Evolutionary conservation across 2,888 invertebrate genomes (phyloP).

Genomic region (Odontothrips loti): DNA sequence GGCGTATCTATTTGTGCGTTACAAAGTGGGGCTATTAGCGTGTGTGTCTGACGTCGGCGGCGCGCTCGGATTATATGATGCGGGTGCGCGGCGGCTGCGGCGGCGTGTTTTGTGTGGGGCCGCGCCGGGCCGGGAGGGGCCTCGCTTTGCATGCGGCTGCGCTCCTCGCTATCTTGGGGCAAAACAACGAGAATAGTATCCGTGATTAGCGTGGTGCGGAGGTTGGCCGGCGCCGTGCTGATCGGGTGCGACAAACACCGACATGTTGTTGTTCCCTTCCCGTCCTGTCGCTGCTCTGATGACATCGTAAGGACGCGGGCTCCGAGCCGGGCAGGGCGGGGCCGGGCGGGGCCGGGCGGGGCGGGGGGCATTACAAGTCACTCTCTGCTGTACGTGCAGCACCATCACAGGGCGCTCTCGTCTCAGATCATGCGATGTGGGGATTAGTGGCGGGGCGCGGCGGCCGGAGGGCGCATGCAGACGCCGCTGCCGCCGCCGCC

Average conservation of each 20-base stretch:
- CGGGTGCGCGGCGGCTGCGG: too few species aligned
- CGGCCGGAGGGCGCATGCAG: background rate
- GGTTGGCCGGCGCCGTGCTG: too few species aligned
- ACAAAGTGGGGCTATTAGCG: conserved; percentile 1
- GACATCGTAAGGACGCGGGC: background rate
- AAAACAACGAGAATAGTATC: too few species aligned
- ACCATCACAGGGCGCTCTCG: background rate
- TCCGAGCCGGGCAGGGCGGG: background rate
- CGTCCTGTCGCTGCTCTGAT: background rate
- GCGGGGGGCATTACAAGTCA: background rate
- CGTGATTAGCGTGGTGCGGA: too few species aligned
- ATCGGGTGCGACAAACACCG: too few species aligned
- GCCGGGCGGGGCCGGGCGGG: too few species aligned
- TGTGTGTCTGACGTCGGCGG: too few species aligned
- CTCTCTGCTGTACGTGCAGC: background rate
- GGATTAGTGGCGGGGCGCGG: background rate
- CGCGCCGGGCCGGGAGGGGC: too few species aligned
- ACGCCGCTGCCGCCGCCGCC: too few species aligned
- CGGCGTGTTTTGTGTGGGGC: background rate
- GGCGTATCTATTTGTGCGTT: background rate
- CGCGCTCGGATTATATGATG: too few species aligned
- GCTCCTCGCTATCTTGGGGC: background rate
- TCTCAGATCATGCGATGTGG: background rate
- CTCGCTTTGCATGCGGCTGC: background rate
- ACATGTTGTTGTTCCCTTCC: background rate